phyloP scores from a whole-genome alignment of 1,140 invertebrate species.

The Bombyx mandarina region DNA sequence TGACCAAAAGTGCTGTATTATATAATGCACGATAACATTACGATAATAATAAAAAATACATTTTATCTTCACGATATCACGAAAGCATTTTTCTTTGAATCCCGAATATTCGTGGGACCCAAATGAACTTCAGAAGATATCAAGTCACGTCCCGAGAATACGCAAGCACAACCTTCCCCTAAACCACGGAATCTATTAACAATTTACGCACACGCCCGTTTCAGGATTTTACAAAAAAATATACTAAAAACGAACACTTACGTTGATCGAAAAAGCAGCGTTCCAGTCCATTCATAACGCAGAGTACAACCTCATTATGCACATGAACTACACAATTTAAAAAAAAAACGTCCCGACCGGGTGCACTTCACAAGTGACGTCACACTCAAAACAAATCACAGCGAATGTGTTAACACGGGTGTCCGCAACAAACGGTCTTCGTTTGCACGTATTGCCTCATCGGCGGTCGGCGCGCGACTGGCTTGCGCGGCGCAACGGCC shows the following conservation, averaged over 20 bases:
- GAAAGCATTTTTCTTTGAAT: too few species aligned
- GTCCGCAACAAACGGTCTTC: slow-evolving; percentile 18
- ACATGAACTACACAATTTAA: slow-evolving; percentile 40
- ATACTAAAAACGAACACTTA: slow-evolving; percentile 50
- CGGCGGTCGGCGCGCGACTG: slow-evolving; percentile 63
- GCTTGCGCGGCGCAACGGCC: slow-evolving; percentile 44
- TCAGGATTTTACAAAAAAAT: slow-evolving; percentile 12
- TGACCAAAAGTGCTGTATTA: too few species aligned
- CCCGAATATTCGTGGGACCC: too few species aligned
- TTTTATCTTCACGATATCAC: too few species aligned
- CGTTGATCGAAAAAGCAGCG: slow-evolving; percentile 69
- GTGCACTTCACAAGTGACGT: slow-evolving; percentile 44
- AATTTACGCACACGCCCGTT: background rate
- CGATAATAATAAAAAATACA: too few species aligned
- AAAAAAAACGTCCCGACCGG: slow-evolving; percentile 22
- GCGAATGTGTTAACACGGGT: slow-evolving; percentile 47
- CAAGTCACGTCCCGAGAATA: too few species aligned
- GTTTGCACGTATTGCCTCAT: slow-evolving; percentile 34
- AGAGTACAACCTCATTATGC: slow-evolving; percentile 59
- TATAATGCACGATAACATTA: too few species aligned
- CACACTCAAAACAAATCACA: slow-evolving; percentile 60
- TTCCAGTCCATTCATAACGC: slow-evolving; percentile 69
- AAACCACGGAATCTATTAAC: background rate
- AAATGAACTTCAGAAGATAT: too few species aligned
- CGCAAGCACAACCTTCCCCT: too few species aligned